Conservation (phyloP, 2,797 vertebrate species). For the Sebastes iracundus region DNA sequence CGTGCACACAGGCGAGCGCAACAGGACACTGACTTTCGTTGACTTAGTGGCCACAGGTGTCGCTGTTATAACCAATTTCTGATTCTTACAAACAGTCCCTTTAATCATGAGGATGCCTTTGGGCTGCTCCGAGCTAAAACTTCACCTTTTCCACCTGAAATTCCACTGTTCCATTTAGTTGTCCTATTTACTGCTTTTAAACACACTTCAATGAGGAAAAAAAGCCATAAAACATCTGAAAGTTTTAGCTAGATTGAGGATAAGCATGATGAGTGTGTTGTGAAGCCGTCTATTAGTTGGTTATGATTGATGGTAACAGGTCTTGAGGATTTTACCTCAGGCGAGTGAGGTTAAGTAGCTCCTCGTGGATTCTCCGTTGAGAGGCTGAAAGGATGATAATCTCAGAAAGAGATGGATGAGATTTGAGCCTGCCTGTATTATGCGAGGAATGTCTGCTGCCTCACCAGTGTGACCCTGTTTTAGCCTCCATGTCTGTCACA, state of each 20-base stretch:
- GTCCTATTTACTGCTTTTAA: slow-evolving; percentile 11
- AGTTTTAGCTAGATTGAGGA: background rate
- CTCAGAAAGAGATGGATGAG: slow-evolving; percentile 24
- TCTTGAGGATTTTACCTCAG: background rate
- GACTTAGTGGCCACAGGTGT: too few species aligned
- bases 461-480: slow-evolving; percentile 13
- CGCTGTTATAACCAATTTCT: too few species aligned
- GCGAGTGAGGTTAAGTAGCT: slow-evolving; percentile 1
- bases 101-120: background rate
- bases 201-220: background rate
- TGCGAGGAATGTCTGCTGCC: slow-evolving; percentile 46
- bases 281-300: background rate
- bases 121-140: background rate
- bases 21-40: too few species aligned
- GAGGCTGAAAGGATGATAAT: slow-evolving; percentile 28
- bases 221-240: background rate
- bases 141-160: background rate
- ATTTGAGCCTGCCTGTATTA: slow-evolving; percentile 20
- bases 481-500: slow-evolving; percentile 15
- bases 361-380: background rate
- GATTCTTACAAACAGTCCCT: too few species aligned
- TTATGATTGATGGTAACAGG: slow-evolving; percentile 7
- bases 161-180: background rate
- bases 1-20: too few species aligned
- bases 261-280: background rate